Percentiles rank a stretch among this genome's conserved stretches.
These are phyloP conservation scores for Unio pictorum DNA, from an alignment of 2,888 invertebrate genomes.

Conservation along the genomic window DNA sequence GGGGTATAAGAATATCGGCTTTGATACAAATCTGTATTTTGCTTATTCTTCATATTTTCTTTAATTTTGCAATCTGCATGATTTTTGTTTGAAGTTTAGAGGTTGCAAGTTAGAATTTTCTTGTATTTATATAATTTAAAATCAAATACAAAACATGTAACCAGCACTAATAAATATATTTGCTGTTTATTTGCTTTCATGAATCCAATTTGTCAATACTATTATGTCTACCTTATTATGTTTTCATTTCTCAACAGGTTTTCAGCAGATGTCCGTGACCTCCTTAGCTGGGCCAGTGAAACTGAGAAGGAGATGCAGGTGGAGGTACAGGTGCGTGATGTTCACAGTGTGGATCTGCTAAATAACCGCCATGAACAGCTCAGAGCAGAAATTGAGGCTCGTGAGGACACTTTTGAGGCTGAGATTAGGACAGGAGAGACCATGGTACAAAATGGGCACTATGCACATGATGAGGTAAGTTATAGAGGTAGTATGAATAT, in stretches of 20 bases:
- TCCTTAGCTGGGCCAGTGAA: conserved; percentile 89
- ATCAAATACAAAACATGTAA: no score
- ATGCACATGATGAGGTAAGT: conserved; percentile 76
- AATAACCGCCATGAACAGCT: conserved; percentile 99
- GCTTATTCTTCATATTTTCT: no score
- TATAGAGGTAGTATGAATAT: neutral
- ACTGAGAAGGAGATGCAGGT: conserved; percentile 84
- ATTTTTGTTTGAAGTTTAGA: no score
- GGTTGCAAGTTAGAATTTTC: no score
- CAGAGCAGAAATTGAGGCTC: conserved; percentile 98
- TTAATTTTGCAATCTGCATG: no score
- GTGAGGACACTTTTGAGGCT: conserved; percentile 95
- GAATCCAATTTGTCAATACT: no score
- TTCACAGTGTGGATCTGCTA: conserved; percentile 95
- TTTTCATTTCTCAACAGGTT: conserved; percentile 4
- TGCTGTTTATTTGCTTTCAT: no score
- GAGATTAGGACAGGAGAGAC: conserved; percentile 95
- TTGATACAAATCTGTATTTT: no score
- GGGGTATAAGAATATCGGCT: no score
- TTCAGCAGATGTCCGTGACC: conserved; percentile 77
- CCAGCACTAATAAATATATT: no score
- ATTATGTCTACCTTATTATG: no score
- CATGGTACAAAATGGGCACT: conserved; percentile 89
- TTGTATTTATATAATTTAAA: no score
- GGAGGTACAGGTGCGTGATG: conserved; percentile 86